These are phyloP conservation scores for Biston stratarius DNA, from an alignment of 2,888 invertebrate species.

Conservation along the genomic window DNA sequence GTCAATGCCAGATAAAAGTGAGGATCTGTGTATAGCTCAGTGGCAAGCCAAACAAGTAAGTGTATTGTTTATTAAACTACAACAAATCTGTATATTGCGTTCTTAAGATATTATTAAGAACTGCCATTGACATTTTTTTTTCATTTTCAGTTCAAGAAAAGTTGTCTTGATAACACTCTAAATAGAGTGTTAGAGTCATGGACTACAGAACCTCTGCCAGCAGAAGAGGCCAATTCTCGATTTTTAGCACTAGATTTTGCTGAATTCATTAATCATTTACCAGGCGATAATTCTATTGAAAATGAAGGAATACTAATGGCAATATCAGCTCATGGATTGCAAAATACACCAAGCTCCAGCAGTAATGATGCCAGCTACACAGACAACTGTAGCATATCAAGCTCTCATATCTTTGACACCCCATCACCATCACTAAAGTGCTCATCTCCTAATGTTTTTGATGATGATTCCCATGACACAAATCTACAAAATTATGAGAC, in stretches of 20 bases:
- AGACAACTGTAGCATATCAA: constrained; percentile 32
- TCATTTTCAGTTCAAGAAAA: constrained; percentile 84
- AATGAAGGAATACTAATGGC: constrained; percentile 92
- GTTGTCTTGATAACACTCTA: constrained; percentile 90
- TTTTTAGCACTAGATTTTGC: constrained; percentile 76
- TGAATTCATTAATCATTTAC: constrained; percentile 84
- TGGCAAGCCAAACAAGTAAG: constrained; percentile 89
- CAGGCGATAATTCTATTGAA: constrained; percentile 87
- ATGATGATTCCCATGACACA: constrained; percentile 52
- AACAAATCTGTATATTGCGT: neutral
- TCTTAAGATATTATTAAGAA: neutral
- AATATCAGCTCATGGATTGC: constrained; percentile 90
- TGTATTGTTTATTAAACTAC: neutral
- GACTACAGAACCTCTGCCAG: constrained; percentile 78
- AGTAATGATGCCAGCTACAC: constrained; percentile 38
- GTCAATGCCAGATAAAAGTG: constrained; percentile 58
- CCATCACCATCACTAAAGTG: constrained; percentile 40
- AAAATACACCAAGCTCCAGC: constrained; percentile 68
- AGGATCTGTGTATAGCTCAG: constrained; percentile 76
- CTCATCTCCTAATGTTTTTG: constrained; percentile 49
- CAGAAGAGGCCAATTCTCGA: constrained; percentile 65
- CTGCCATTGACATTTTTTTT: constrained; percentile 10
- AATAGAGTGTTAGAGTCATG: constrained; percentile 89
- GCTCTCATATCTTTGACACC: constrained; percentile 45
- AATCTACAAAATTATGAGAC: constrained; percentile 49